Conservation (phyloP, 2,113 vertebrate genomes). For the Misgurnus mizolepis region DNA sequence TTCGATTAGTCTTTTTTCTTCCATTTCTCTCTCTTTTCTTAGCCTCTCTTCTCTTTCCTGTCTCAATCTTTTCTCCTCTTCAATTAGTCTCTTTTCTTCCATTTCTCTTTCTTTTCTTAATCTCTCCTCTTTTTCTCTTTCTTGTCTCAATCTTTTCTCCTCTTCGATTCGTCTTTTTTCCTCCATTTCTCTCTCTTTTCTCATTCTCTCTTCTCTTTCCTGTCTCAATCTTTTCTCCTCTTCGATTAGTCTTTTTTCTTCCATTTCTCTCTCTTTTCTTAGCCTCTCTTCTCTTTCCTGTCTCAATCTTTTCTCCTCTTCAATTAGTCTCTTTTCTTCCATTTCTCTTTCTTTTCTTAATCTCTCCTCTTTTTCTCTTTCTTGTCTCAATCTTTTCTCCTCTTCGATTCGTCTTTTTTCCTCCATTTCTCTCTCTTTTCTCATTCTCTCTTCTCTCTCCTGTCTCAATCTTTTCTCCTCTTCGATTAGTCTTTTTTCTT, state of each 20-base stretch:
- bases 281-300: slow-evolving; percentile 3
- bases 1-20: neutral
- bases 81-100: neutral
- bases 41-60: neutral
- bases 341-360: slow-evolving; percentile 2
- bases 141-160: slow-evolving; percentile 5
- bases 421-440: slow-evolving; percentile 19
- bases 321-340: neutral
- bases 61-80: neutral
- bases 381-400: neutral
- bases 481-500: neutral
- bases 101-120: neutral
- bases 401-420: neutral
- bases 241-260: neutral
- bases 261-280: neutral
- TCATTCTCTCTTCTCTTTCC: neutral
- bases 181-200: slow-evolving; percentile 21
- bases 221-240: neutral
- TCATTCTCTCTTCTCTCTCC: slow-evolving; percentile 42
- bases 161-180: neutral
- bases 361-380: slow-evolving; percentile 32
- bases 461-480: slow-evolving; percentile 1
- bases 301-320: neutral
- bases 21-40: neutral
- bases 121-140: neutral